These are phyloP conservation scores for Acanthosepion esculentum DNA, from an alignment of 2,888 invertebrate genomes.

Conservation along the genomic window DNA sequence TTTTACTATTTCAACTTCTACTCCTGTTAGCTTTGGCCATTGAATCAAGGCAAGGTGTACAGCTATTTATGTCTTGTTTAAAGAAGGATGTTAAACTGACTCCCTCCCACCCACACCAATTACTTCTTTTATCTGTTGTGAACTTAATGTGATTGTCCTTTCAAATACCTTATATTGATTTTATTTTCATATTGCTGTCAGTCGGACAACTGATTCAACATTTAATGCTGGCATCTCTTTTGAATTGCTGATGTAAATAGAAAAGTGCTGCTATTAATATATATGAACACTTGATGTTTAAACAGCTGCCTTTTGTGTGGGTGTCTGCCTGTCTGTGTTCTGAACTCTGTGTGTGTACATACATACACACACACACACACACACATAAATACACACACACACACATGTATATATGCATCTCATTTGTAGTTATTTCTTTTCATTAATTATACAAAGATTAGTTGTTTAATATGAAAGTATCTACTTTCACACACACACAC, in stretches of 20 bases:
- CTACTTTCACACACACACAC: neutral
- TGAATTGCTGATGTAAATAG: constrained; percentile 16
- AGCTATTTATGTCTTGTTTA: neutral
- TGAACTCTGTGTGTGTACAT: neutral
- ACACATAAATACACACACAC: neutral
- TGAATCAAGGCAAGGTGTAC: neutral
- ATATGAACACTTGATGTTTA: neutral
- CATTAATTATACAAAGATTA: neutral
- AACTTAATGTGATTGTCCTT: neutral
- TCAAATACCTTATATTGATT: neutral
- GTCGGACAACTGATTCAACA: neutral
- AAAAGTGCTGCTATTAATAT: neutral
- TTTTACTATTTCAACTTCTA: too few species aligned
- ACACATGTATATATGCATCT: neutral
- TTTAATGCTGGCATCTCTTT: neutral
- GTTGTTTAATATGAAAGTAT: constrained; percentile 2
- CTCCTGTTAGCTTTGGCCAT: neutral
- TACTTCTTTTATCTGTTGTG: neutral
- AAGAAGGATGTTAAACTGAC: neutral
- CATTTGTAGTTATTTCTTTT: neutral
- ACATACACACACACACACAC: neutral
- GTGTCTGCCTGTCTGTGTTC: neutral
- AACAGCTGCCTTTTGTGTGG: neutral
- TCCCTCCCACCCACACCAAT: neutral
- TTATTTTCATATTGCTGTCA: neutral